Conservation (phyloP, 2,888 invertebrate genomes). For the Brachylomia viminalis region DNA sequence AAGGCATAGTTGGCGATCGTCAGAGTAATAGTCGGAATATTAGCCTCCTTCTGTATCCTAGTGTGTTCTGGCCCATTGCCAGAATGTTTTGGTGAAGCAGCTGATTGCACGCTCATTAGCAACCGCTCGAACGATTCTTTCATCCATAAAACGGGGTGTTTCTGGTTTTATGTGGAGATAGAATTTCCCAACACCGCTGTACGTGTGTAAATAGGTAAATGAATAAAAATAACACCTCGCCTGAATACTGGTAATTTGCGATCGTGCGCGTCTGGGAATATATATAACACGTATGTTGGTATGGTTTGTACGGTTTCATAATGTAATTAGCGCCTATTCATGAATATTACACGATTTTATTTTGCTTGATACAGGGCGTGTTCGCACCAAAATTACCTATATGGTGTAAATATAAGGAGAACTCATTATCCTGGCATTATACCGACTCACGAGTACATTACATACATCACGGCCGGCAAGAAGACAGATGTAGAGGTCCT, state of each 20-base stretch:
- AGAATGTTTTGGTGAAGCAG: constrained; percentile 59
- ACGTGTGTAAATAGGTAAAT: constrained; percentile 50
- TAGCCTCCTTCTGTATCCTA: constrained; percentile 35
- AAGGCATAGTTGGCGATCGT: constrained; percentile 31
- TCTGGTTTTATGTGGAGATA: constrained; percentile 50
- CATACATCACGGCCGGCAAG: constrained; percentile 53
- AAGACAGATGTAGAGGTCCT: constrained; percentile 64
- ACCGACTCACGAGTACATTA: constrained; percentile 42
- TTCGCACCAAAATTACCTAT: constrained; percentile 57
- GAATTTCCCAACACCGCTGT: constrained; percentile 48
- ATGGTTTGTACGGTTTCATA: constrained; percentile 59
- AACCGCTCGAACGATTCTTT: constrained; percentile 60
- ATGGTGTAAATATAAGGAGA: constrained; percentile 51
- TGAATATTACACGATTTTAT: constrained; percentile 65
- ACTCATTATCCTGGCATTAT: constrained; percentile 63
- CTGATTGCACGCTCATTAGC: constrained; percentile 63
- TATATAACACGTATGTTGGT: constrained; percentile 48
- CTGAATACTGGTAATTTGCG: constrained; percentile 62
- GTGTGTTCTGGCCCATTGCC: constrained; percentile 50
- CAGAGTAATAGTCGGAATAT: constrained; percentile 40
- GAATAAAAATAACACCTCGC: constrained; percentile 57
- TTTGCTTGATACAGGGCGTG: constrained; percentile 40
- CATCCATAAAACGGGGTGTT: constrained; percentile 60
- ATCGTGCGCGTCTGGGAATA: constrained; percentile 55
- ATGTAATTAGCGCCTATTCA: constrained; percentile 65